Evolutionary conservation across 2,113 vertebrate species (phyloP), one percentile per base, ranked within the genome.

Genomic region (Cephalopterus ornatus): DNA sequence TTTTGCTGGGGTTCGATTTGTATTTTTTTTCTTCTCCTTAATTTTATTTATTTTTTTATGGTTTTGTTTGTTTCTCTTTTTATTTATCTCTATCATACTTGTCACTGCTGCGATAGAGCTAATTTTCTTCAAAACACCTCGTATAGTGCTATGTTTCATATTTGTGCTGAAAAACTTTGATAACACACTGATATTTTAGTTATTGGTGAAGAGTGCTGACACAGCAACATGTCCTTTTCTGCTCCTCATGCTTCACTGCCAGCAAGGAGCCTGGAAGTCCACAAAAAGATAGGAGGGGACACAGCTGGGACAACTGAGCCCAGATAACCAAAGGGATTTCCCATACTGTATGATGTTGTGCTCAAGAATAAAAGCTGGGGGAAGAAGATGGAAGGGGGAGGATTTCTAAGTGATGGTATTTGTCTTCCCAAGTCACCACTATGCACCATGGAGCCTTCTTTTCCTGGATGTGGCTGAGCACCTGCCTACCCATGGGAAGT

Each of bases 211-310:
- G 19, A 41, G 19, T 32, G 12, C 30, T 92, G 6, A 37, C 20
- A 39, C 46, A 46, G 14, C 6, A 14, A 32, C 30, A 41, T 2
- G 3, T 3, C 3, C 14, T 75, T 82, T 65, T 85, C 71, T 41
- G 32, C 32, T 55, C 30, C 9, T 32, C 52, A 53, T 53, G 52
- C 28, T 53, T 61, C 37, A 12, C 20, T 18, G 3, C 2, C 7
- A 19, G 41, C 0, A 0, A 65, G 9, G 2, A 67, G 17, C 6
- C 4, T 35, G 41, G 6, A 5, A 1, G 1, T 18, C 3, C 41
- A 50, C 16, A 27, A 52, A 33, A 30, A 65, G 8, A 0, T 15
- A 7, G 14, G 19, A 62, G 12, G 12, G 17, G 23, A 39, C 23
- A 28, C 15, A 63, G 5, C 7, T 0, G 2, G 20, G 26, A n/a